Evolutionary conservation across 2,113 vertebrate genomes (phyloP), one percentile per base, ranked within the genome.

Genomic region (Megaleporinus macrocephalus): DNA sequence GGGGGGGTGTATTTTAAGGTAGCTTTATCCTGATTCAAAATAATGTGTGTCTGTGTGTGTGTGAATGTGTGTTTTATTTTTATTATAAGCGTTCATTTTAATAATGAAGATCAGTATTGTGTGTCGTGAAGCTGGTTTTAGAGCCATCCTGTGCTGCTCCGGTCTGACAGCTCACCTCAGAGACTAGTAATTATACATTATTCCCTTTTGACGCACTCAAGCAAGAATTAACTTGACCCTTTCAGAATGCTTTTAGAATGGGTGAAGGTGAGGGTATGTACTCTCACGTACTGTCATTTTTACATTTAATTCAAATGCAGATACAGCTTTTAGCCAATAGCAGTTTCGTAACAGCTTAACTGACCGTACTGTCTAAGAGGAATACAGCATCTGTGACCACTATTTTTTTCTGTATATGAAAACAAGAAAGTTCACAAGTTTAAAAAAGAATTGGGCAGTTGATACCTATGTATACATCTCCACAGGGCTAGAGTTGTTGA

Each of bases 181-280:
- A 51, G 59, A 51, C 41, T 57, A 63, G 24, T 66, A 49, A 66
- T 66, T 65, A 49, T 76, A 76, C 27, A 29, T 47, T 49, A 65
- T 76, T 76, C 26, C 62, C 26, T 76, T 49, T 27, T 26, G 61
- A 22, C 14, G 24, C 24, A 61, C 2, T 24, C 14, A 22, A 24
- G 53, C 49, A 15, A 47, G 26, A 76, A 76, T 36, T 41, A 62
- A 16, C 59, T 63, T 63, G 44, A 66, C 76, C 62, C 5, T 33
- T 65, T 27, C 26, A 20, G 27, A 78, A 68, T 33, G 44, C 29
- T 51, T 78, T 29, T 66, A 41, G 30, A 33, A 5, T n/a, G n/a
- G n/a, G n/a, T n/a, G n/a, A 24, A 68, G 63, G 20, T 24, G 16
- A 36, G 16, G 59, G 59, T 24, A 62, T 26, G 26, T 51, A 26